Conservation (phyloP, 1,140 invertebrate genomes). For the Mactra quadrangularis region DNA sequence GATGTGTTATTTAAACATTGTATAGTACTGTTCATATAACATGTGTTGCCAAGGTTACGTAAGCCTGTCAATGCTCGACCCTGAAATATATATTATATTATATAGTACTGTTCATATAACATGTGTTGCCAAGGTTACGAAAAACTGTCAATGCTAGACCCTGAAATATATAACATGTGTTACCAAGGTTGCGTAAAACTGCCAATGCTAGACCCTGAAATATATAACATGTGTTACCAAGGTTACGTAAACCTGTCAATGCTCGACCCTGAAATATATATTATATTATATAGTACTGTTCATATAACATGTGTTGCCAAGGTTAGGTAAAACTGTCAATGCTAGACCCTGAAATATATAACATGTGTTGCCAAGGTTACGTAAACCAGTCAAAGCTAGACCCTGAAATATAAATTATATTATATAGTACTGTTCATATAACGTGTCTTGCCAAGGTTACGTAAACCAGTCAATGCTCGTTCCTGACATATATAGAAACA, state of each 20-base stretch:
- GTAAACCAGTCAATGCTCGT: not conserved
- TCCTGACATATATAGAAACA: constrained; percentile 3
- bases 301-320: not conserved
- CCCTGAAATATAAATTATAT: not conserved
- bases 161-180: not conserved
- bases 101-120: constrained; percentile 2
- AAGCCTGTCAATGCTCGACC: constrained; percentile 89
- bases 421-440: constrained; percentile 3
- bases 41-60: constrained; percentile 89
- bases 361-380: not conserved
- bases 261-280: not conserved
- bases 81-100: constrained; percentile 62
- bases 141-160: too few species aligned
- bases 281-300: not conserved
- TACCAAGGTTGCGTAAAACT: not conserved
- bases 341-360: not conserved
- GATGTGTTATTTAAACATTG: constrained; percentile 87
- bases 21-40: constrained; percentile 90
- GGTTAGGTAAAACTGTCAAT: too few species aligned
- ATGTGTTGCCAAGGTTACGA: not conserved
- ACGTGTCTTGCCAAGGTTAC: too few species aligned
- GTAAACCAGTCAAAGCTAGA: not conserved
- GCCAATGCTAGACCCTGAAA: too few species aligned
- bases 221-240: too few species aligned
- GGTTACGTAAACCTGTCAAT: not conserved